phyloP scores from a whole-genome alignment of 2,113 vertebrate genomes.

The Alethe diademata region DNA sequence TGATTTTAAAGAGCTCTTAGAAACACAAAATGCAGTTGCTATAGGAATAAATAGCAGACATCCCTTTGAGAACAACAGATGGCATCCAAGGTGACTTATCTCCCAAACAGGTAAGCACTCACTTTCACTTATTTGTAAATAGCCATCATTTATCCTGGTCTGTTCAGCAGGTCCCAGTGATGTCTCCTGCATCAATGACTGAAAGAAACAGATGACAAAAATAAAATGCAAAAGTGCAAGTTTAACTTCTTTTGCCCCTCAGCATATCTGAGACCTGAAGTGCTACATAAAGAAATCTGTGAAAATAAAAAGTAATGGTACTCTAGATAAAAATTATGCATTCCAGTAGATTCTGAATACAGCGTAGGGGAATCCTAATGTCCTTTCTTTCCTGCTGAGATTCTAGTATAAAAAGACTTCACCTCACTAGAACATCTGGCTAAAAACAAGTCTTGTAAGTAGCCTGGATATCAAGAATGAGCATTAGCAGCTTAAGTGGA shows the following conservation, averaged over 20 bases:
- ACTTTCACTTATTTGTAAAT: constrained; percentile 69
- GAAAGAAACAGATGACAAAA: constrained; percentile 44
- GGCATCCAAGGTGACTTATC: constrained; percentile 79
- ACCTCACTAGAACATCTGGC: constrained; percentile 21
- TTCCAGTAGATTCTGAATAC: constrained; percentile 33
- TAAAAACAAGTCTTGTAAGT: not conserved
- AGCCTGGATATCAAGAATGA: constrained; percentile 19
- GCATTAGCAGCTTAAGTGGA: not conserved
- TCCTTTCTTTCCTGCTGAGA: not conserved
- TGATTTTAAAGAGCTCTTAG: constrained; percentile 70
- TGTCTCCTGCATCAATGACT: constrained; percentile 52
- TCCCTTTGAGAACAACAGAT: constrained; percentile 74
- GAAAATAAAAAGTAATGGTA: constrained; percentile 28
- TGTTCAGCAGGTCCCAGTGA: constrained; percentile 46
- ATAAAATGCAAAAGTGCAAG: constrained; percentile 57
- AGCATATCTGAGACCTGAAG: constrained; percentile 52
- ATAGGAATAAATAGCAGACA: constrained; percentile 73
- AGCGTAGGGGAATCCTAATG: constrained; percentile 1
- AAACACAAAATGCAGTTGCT: constrained; percentile 63
- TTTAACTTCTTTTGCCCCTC: constrained; percentile 62
- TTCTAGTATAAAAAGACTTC: not conserved
- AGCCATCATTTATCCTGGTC: constrained; percentile 72
- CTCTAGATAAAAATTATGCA: constrained; percentile 37
- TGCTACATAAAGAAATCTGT: constrained; percentile 32
- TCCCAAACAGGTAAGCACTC: constrained; percentile 57